These are phyloP conservation scores for Parascotia fuliginaria DNA, from an alignment of 2,888 invertebrate species.

Conservation along the genomic window DNA sequence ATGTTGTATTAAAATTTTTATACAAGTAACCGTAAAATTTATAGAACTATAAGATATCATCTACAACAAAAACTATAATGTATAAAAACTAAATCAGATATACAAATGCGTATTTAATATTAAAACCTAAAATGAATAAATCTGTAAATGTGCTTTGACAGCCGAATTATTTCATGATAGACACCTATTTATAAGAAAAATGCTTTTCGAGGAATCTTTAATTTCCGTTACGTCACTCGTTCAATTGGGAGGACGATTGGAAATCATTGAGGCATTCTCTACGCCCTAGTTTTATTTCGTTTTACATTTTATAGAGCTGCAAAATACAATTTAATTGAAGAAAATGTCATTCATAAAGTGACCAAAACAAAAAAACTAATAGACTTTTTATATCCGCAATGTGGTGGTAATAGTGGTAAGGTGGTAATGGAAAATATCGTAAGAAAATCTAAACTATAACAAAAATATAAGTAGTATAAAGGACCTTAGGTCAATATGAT, in stretches of 20 bases:
- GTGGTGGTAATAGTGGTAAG: too few relatives aligned
- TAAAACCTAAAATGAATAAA: slow-evolving; percentile 22
- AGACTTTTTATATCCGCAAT: too few relatives aligned
- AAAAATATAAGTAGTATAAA: too few relatives aligned
- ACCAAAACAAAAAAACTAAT: too few relatives aligned
- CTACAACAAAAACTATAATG: neutral
- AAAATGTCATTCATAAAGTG: neutral
- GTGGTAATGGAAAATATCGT: too few relatives aligned
- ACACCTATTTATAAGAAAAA: slow-evolving; percentile 49
- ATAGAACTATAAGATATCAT: too few relatives aligned
- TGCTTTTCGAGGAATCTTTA: slow-evolving; percentile 73
- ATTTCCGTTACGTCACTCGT: slow-evolving; percentile 85
- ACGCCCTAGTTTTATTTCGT: slow-evolving; percentile 54
- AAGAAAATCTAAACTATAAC: too few relatives aligned
- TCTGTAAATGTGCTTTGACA: slow-evolving; percentile 31
- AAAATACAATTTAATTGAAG: neutral
- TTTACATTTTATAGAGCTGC: slow-evolving; percentile 41
- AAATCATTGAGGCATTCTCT: slow-evolving; percentile 72
- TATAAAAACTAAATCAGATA: too few relatives aligned
- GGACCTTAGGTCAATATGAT: too few relatives aligned
- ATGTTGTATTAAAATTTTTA: too few relatives aligned
- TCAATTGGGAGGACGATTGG: slow-evolving; percentile 80
- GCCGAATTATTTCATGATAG: slow-evolving; percentile 32
- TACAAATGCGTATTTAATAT: too few relatives aligned
- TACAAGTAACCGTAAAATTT: too few relatives aligned